Percentiles rank a stretch among this genome's conserved stretches.
These are phyloP conservation scores for Uromys caudimaculatus DNA, from an alignment of 2,797 vertebrate genomes.

Conservation along the genomic window DNA sequence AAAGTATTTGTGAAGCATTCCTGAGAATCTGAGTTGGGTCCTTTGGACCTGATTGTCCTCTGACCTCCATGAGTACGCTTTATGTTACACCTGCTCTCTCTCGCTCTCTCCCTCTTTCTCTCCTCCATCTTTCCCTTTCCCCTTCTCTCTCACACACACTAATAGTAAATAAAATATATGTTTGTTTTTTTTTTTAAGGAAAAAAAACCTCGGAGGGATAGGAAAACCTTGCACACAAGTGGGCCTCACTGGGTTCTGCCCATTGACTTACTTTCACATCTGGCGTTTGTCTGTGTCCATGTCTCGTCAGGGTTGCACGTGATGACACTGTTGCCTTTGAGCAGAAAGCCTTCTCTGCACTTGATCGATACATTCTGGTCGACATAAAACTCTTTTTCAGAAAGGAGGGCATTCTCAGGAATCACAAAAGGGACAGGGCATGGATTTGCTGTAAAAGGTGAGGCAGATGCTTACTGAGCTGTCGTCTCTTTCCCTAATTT, in stretches of 20 bases:
- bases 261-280: slow-evolving; percentile 94
- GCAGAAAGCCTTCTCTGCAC: slow-evolving; percentile 94
- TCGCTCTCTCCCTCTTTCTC: not conserved
- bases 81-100: not conserved
- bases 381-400: slow-evolving; percentile 91
- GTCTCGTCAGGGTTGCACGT: slow-evolving; percentile 94
- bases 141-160: not conserved
- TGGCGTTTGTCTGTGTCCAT: slow-evolving; percentile 92
- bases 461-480: slow-evolving; percentile 46
- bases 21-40: not conserved
- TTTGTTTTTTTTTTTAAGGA: not conserved
- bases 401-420: slow-evolving; percentile 88
- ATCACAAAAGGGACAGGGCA: slow-evolving; percentile 94
- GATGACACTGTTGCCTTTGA: slow-evolving; percentile 90
- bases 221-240: not conserved
- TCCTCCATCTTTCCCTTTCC: not conserved
- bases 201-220: not conserved
- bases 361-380: slow-evolving; percentile 92
- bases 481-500: not conserved
- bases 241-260: not conserved
- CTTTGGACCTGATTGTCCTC: not conserved
- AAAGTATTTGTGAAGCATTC: not conserved
- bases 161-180: not conserved
- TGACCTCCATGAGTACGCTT: not conserved
- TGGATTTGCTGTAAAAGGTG: slow-evolving; percentile 90